These are phyloP conservation scores for Megalops cyprinoides DNA, from an alignment of 2,797 vertebrate genomes.

Conservation along the genomic window DNA sequence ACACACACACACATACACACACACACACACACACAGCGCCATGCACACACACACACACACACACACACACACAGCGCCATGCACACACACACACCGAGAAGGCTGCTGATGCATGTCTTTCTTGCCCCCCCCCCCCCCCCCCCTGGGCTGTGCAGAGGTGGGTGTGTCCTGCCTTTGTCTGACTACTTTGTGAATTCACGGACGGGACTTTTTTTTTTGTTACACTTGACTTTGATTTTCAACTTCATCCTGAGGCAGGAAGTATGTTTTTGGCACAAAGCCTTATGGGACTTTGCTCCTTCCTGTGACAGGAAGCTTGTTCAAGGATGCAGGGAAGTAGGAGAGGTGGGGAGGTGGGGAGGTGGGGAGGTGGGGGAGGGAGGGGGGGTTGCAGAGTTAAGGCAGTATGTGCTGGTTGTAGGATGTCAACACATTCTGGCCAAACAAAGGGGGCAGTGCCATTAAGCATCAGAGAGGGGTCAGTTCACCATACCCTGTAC, in stretches of 20 bases:
- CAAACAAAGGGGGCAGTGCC: neutral
- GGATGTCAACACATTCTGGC: neutral
- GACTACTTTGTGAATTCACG: neutral
- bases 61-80: neutral
- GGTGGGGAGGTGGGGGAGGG: neutral
- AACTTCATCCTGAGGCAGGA: slow-evolving; percentile 51
- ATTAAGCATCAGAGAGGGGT: too few species aligned
- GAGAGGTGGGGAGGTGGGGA: slow-evolving; percentile 18
- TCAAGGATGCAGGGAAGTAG: slow-evolving; percentile 51
- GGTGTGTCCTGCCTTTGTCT: neutral
- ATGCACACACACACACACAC: neutral
- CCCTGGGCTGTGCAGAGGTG: neutral
- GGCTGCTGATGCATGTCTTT: too few species aligned
- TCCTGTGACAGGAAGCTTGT: slow-evolving; percentile 66
- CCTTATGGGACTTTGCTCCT: slow-evolving; percentile 53
- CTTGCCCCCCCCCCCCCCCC: neutral
- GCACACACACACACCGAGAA: neutral
- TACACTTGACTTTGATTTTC: slow-evolving; percentile 42
- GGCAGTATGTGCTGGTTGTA: neutral
- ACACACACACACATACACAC: too few species aligned
- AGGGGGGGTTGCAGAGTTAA: neutral
- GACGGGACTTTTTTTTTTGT: neutral
- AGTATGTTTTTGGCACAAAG: slow-evolving; percentile 56
- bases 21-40: neutral
- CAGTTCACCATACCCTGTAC: too few species aligned